phyloP scores from a whole-genome alignment of 23 tunicate species.

The Trididemnum clinides region DNA sequence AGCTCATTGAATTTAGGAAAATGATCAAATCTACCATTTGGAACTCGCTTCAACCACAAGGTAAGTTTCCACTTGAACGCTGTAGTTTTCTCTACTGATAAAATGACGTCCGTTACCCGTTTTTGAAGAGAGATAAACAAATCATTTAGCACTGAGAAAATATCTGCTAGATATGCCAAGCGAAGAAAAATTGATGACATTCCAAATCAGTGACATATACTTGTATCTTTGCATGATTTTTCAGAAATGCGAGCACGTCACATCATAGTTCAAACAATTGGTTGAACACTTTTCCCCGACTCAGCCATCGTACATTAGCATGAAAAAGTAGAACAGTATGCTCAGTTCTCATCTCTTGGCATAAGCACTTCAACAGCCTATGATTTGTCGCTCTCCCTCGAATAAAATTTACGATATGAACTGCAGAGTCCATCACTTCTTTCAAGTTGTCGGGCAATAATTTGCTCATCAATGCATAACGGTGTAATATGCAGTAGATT shows the following conservation, averaged over 20 bases:
- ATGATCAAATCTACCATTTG: too few relatives aligned
- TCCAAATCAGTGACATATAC: background rate
- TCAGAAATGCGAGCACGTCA: background rate
- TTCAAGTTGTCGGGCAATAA: too few relatives aligned
- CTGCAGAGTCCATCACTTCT: too few relatives aligned
- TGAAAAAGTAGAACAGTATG: too few relatives aligned
- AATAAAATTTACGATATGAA: too few relatives aligned
- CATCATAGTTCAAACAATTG: background rate
- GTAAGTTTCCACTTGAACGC: too few relatives aligned
- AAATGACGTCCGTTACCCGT: background rate
- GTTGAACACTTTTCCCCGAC: background rate
- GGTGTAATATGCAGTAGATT: too few relatives aligned
- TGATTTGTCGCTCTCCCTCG: too few relatives aligned
- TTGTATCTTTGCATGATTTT: background rate
- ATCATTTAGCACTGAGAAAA: background rate
- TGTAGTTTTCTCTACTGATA: background rate
- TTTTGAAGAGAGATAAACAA: background rate
- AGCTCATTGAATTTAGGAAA: too few relatives aligned
- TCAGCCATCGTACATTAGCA: background rate
- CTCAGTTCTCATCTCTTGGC: background rate
- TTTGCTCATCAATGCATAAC: too few relatives aligned
- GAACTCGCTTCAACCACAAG: too few relatives aligned
- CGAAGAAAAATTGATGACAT: background rate
- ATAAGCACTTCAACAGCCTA: background rate
- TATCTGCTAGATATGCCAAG: background rate